phyloP scores from a whole-genome alignment of 2,797 vertebrate genomes.

The Clamator glandarius region DNA sequence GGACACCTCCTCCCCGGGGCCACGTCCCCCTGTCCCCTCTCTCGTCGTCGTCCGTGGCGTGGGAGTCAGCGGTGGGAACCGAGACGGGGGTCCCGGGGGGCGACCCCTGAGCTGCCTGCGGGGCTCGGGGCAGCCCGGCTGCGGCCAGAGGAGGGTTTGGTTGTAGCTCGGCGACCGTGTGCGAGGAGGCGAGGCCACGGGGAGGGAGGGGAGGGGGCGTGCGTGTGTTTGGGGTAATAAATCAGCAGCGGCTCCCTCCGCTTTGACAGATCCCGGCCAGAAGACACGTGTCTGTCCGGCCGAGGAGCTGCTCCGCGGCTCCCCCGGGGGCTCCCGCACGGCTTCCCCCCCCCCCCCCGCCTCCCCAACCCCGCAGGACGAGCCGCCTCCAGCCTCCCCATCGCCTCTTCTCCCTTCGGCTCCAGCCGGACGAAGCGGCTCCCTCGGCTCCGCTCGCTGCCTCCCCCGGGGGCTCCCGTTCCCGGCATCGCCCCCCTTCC shows the following conservation, averaged over 20 bases:
- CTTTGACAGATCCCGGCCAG: conserved; percentile 77
- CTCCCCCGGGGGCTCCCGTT: neutral
- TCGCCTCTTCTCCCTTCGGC: neutral
- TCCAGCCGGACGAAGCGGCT: neutral
- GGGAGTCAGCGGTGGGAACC: neutral
- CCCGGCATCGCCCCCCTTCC: neutral
- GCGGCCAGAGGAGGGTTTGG: neutral
- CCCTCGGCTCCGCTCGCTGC: neutral
- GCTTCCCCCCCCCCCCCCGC: too few relatives aligned
- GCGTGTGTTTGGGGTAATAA: conserved; percentile 84
- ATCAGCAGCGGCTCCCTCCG: conserved; percentile 77
- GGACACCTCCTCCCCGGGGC: neutral
- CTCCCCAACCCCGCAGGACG: neutral
- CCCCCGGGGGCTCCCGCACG: neutral
- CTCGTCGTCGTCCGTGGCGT: neutral
- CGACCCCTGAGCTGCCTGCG: neutral
- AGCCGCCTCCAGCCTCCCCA: neutral
- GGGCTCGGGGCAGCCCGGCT: neutral
- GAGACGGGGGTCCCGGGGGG: neutral
- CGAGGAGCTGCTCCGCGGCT: conserved; percentile 33
- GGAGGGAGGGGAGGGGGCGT: conserved; percentile 44
- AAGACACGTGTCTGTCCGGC: conserved; percentile 85
- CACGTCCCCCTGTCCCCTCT: neutral
- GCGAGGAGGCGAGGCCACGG: conserved; percentile 54
- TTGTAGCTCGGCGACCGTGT: neutral